phyloP scores from a whole-genome alignment of 64 coral and sea anemone genomes.

The Porites australiensis region DNA sequence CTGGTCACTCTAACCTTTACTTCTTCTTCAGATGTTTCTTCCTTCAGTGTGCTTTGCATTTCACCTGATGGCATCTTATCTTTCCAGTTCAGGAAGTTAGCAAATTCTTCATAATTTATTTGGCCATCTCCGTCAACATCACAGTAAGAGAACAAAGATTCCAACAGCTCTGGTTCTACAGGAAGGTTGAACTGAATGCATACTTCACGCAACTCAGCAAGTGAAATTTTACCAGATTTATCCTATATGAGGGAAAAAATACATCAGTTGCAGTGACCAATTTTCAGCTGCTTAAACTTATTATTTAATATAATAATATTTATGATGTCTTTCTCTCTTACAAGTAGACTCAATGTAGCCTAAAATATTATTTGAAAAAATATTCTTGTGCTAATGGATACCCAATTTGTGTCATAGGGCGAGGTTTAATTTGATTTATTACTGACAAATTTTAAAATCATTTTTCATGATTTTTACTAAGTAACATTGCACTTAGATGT shows the following conservation, averaged over 20 bases:
- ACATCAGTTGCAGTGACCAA: too few species aligned
- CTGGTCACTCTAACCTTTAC: neutral
- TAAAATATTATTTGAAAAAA: too few species aligned
- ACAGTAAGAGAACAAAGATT: conserved; percentile 82
- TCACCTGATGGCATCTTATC: conserved; percentile 70
- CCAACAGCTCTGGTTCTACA: conserved; percentile 81
- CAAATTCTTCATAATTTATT: conserved; percentile 95
- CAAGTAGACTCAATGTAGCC: too few species aligned
- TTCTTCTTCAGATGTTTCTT: neutral
- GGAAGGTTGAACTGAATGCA: conserved; percentile 94
- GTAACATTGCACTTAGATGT: too few species aligned
- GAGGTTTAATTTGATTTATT: too few species aligned
- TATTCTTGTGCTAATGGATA: too few species aligned
- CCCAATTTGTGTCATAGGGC: too few species aligned
- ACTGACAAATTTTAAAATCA: too few species aligned
- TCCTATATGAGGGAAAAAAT: conserved; percentile 50
- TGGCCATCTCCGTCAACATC: conserved; percentile 94
- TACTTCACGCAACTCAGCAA: conserved; percentile 75
- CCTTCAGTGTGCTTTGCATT: neutral
- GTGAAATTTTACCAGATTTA: conserved; percentile 93
- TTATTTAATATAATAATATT: too few species aligned
- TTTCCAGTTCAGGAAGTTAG: conserved; percentile 98
- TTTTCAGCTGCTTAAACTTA: too few species aligned
- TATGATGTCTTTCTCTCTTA: too few species aligned
- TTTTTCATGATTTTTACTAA: too few species aligned